Conservation (phyloP, 2,888 invertebrate species). For the Ochropacha duplaris region DNA sequence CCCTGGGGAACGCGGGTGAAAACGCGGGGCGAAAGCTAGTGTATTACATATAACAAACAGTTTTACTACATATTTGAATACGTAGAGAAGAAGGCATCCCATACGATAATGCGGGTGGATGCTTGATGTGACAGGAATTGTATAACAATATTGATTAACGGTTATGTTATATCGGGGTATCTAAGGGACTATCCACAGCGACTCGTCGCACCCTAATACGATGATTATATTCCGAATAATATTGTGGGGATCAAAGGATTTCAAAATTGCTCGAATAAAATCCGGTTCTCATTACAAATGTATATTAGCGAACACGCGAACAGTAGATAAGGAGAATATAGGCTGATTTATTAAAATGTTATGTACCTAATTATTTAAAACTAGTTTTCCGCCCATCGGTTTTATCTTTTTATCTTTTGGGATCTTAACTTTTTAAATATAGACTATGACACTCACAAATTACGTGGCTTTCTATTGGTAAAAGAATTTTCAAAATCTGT, state of each 20-base stretch:
- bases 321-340: no score
- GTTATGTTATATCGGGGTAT: neutral
- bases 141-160: neutral
- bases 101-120: neutral
- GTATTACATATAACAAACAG: no score
- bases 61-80: no score
- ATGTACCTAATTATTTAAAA: no score
- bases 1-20: no score
- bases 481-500: no score
- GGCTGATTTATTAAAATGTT: neutral
- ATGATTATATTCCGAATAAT: conserved; percentile 6
- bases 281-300: conserved; percentile 8
- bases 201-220: neutral
- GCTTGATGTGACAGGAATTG: neutral
- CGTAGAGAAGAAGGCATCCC: neutral
- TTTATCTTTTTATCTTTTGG: no score
- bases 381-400: no score
- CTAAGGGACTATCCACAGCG: neutral
- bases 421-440: no score
- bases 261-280: conserved; percentile 9
- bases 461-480: no score
- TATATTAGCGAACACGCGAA: neutral
- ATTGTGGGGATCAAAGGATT: conserved; percentile 7
- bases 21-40: no score
- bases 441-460: no score